Conservation (phyloP, 2,888 invertebrate species). For the Melanargia galathea region DNA sequence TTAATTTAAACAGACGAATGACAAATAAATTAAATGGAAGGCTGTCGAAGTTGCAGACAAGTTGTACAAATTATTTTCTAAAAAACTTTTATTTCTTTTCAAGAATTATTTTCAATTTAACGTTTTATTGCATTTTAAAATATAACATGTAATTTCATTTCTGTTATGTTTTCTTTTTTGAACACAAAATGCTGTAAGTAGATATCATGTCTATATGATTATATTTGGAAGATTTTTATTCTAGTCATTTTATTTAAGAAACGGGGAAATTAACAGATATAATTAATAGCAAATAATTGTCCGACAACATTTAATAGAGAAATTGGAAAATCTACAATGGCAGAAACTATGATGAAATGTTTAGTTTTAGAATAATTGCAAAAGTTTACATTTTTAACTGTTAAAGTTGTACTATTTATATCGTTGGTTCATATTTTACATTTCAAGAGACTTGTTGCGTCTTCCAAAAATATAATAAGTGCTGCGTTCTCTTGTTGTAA, state of each 20-base stretch:
- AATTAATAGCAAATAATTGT: background rate
- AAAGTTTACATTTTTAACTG: background rate
- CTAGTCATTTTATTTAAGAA: slow-evolving; percentile 14
- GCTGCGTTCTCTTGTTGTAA: slow-evolving; percentile 66
- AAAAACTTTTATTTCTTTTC: background rate
- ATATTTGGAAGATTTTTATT: background rate
- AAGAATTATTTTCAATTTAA: background rate
- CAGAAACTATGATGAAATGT: background rate
- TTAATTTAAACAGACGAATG: too few species aligned
- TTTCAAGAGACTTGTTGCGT: background rate
- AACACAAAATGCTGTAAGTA: background rate
- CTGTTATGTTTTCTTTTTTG: background rate
- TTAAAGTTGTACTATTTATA: background rate
- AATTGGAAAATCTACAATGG: background rate
- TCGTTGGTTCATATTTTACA: background rate
- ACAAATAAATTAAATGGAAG: background rate
- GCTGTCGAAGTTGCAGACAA: background rate
- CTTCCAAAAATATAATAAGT: slow-evolving; percentile 68
- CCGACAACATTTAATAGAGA: background rate
- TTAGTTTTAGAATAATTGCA: background rate
- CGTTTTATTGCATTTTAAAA: background rate
- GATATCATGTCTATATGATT: background rate
- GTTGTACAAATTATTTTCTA: background rate
- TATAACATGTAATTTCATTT: background rate
- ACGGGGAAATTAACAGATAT: background rate